Conservation (phyloP, 2,888 invertebrate species). For the Bembecia ichneumoniformis region DNA sequence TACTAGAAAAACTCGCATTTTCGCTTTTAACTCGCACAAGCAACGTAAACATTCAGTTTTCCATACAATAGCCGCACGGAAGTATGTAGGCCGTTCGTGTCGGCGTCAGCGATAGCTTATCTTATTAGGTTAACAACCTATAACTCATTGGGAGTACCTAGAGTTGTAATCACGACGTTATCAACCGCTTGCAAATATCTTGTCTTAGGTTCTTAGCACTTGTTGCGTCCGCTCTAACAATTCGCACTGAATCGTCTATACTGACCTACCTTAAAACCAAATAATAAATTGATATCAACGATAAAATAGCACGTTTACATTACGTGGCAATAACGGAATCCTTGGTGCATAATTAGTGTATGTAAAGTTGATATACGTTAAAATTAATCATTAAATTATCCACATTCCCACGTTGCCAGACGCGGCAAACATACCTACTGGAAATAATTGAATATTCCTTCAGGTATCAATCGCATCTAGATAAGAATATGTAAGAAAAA, state of each 20-base stretch:
- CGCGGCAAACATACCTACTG: too few species aligned
- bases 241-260: background rate
- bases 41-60: background rate
- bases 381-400: too few species aligned
- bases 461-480: too few species aligned
- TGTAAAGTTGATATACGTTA: too few species aligned
- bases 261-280: background rate
- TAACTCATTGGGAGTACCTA: slow-evolving; percentile 42
- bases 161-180: slow-evolving; percentile 42
- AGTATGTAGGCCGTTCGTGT: slow-evolving; percentile 64
- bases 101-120: slow-evolving; percentile 51
- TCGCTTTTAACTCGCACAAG: background rate
- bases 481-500: too few species aligned
- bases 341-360: too few species aligned
- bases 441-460: too few species aligned
- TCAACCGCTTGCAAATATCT: background rate
- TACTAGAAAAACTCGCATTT: background rate
- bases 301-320: too few species aligned
- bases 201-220: background rate
- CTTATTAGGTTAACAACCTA: slow-evolving; percentile 68
- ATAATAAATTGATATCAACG: too few species aligned
- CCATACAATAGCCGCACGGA: slow-evolving; percentile 28
- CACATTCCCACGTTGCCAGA: too few species aligned
- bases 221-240: background rate
- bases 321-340: too few species aligned